Conservation (phyloP, 2,888 invertebrate species). For the Cerastoderma edule region DNA sequence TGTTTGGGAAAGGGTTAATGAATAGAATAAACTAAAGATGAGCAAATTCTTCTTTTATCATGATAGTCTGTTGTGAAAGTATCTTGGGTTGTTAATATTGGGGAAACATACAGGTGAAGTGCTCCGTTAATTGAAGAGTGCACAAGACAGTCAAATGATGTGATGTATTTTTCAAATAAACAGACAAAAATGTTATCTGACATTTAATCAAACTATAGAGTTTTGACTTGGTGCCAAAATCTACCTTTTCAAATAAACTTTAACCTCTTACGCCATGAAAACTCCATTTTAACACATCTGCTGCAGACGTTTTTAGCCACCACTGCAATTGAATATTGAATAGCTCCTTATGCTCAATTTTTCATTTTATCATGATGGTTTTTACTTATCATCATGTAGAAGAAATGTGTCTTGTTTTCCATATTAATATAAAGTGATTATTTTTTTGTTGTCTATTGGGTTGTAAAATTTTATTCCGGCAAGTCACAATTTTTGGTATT, state of each 20-base stretch:
- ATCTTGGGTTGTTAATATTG: too few relatives aligned
- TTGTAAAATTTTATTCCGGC: too few relatives aligned
- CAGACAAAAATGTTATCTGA: conserved; percentile 9
- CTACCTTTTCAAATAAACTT: conserved; percentile 6
- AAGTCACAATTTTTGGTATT: too few relatives aligned
- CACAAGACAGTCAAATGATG: background rate
- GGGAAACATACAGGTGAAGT: too few relatives aligned
- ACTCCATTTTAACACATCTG: background rate
- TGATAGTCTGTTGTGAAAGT: too few relatives aligned
- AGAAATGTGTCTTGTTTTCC: too few relatives aligned
- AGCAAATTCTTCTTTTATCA: background rate
- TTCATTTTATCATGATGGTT: background rate
- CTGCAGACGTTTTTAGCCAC: background rate
- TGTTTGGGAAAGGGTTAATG: background rate
- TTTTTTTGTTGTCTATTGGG: too few relatives aligned
- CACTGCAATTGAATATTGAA: background rate
- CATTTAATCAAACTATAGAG: background rate
- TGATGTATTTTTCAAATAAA: background rate
- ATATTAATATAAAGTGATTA: too few relatives aligned
- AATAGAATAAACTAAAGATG: background rate
- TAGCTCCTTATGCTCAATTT: background rate
- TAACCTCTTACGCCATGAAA: background rate
- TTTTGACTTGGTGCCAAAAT: conserved; percentile 7
- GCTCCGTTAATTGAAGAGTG: background rate
- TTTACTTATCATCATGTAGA: too few relatives aligned